A percentile compares a stretch with the other conserved stretches of the same genome.
Evolutionary conservation across 2,797 vertebrate species (phyloP).

Genomic region (Alfaro cultratus): DNA sequence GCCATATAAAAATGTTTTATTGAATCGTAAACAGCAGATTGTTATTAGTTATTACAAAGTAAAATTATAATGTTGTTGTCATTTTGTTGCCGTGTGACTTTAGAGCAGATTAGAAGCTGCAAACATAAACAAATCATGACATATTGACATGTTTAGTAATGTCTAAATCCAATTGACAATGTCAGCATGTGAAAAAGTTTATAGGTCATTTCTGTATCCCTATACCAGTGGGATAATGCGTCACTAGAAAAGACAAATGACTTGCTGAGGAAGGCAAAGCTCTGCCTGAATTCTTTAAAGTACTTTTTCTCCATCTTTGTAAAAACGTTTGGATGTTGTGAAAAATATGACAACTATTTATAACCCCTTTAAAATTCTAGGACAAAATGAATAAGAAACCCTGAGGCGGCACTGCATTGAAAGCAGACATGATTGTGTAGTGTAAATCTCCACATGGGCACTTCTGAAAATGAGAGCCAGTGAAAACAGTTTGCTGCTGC

Average conservation of each 20-base stretch:
- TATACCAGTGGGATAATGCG: neutral
- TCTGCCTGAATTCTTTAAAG: conserved; percentile 3
- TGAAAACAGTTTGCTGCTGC: conserved; percentile 5
- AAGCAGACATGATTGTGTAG: conserved; percentile 9
- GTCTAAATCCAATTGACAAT: neutral
- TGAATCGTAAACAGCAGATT: neutral
- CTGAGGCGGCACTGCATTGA: conserved; percentile 3
- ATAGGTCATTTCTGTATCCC: neutral
- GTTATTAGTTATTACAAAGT: neutral
- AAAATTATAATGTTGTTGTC: neutral
- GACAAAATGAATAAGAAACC: conserved; percentile 4
- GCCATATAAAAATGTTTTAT: neutral
- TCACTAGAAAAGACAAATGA: conserved; percentile 3
- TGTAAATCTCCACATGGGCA: conserved; percentile 8
- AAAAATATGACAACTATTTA: conserved; percentile 9
- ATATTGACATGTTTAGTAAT: neutral
- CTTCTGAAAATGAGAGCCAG: conserved; percentile 2
- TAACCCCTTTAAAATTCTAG: conserved; percentile 9
- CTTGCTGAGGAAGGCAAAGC: neutral
- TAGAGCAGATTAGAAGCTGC: neutral
- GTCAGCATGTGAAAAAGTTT: neutral
- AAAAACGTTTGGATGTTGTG: conserved; percentile 2
- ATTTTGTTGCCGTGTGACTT: neutral
- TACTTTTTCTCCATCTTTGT: neutral
- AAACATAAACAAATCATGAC: neutral